Conservation (phyloP, 2,113 vertebrate genomes). For the Anhinga anhinga region DNA sequence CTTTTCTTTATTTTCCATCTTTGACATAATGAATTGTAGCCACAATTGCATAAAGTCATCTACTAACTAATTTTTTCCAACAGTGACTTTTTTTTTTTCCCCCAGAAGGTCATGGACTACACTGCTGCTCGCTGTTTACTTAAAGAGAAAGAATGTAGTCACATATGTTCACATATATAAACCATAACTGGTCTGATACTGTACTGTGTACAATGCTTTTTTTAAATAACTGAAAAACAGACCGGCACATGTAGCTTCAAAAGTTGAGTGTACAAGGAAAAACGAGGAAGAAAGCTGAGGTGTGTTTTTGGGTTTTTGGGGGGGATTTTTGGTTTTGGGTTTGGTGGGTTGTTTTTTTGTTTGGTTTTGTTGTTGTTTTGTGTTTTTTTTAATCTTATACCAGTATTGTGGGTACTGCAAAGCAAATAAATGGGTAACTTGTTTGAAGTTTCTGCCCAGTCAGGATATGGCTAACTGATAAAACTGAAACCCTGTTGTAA, state of each 20-base stretch:
- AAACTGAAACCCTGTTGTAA: background rate
- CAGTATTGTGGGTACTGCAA: background rate
- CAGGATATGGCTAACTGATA: background rate
- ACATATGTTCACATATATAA: conserved; percentile 47
- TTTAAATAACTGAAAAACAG: conserved; percentile 39
- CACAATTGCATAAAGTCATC: conserved; percentile 39
- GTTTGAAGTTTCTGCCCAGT: background rate
- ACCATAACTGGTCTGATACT: conserved; percentile 31
- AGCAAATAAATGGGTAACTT: background rate
- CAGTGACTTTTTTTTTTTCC: conserved; percentile 18
- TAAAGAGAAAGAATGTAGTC: conserved; percentile 42
- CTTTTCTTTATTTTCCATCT: conserved; percentile 51
- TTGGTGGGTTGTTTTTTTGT: too few relatives aligned
- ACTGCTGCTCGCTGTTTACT: conserved; percentile 35
- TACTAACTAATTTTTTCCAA: conserved; percentile 64
- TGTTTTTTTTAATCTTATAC: background rate
- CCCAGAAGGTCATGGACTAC: conserved; percentile 28
- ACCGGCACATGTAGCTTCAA: background rate
- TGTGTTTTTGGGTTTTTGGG: too few relatives aligned
- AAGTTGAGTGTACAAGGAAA: conserved; percentile 2
- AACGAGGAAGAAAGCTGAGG: background rate
- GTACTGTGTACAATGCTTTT: conserved; percentile 4
- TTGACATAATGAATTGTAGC: conserved; percentile 43
- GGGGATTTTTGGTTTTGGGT: too few relatives aligned
- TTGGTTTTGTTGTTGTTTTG: too few relatives aligned